These are phyloP conservation scores for Tyria jacobaeae DNA, from an alignment of 2,888 invertebrate genomes.

Conservation along the genomic window DNA sequence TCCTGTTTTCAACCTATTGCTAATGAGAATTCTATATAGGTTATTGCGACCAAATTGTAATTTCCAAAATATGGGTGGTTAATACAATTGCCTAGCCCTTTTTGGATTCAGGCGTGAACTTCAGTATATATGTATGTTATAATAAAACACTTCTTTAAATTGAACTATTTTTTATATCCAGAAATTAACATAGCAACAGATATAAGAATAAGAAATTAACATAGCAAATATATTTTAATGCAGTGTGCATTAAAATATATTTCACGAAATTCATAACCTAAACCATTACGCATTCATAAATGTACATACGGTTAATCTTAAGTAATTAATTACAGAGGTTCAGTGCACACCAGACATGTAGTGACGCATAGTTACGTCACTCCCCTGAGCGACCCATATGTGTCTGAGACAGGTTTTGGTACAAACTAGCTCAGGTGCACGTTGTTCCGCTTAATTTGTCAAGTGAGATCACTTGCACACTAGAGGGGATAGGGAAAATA, in stretches of 20 bases:
- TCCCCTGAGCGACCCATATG: conserved; percentile 58
- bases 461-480: conserved; percentile 57
- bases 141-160: conserved; percentile 18
- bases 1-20: no score
- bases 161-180: conserved; percentile 20
- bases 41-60: no score
- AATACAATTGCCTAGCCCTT: not conserved
- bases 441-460: conserved; percentile 66
- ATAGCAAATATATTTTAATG: no score
- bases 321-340: conserved; percentile 52
- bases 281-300: conserved; percentile 29
- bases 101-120: not conserved
- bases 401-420: conserved; percentile 50
- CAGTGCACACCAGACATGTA: conserved; percentile 33
- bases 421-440: conserved; percentile 64
- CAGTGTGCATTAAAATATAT: conserved; percentile 8
- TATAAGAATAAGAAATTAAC: no score
- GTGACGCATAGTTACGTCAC: conserved; percentile 42
- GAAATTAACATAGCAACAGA: conserved; percentile 34
- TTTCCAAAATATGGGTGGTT: not conserved
- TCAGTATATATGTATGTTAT: not conserved
- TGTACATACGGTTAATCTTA: conserved; percentile 37
- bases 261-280: conserved; percentile 9
- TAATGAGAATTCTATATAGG: no score
- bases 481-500: conserved; percentile 8